Evolutionary conservation across 1,140 invertebrate genomes (phyloP).

Genomic region (Tetragnatha versicolor): DNA sequence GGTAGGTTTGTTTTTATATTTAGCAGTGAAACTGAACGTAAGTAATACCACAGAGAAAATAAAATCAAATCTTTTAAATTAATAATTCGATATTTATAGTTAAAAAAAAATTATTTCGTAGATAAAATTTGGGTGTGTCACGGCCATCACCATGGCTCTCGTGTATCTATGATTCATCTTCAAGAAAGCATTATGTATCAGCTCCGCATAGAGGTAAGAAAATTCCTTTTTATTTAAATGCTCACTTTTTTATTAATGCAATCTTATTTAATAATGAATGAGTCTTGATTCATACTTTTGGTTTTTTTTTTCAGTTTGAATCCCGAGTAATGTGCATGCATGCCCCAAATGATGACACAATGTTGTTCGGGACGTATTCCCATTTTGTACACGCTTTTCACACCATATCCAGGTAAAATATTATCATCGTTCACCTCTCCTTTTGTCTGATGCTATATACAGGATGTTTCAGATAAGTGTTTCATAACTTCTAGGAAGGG

Average conservation of each 20-base stretch:
- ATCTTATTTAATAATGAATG: not conserved
- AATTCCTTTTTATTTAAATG: not conserved
- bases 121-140: constrained; percentile 66
- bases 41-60: too few species aligned
- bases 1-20: constrained; percentile 56
- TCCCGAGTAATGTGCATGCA: constrained; percentile 66
- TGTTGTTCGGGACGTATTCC: constrained; percentile 66
- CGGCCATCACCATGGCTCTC: constrained; percentile 62
- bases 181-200: constrained; percentile 63
- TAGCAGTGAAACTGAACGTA: not conserved
- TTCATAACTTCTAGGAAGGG: too few species aligned
- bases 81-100: not conserved
- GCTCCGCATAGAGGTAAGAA: constrained; percentile 64
- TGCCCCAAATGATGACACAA: constrained; percentile 61
- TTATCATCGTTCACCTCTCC: too few species aligned
- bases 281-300: not conserved
- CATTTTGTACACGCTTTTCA: constrained; percentile 65
- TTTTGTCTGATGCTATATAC: too few species aligned
- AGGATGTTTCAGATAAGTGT: too few species aligned
- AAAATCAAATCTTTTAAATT: too few species aligned
- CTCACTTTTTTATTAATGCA: not conserved
- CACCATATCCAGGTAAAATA: constrained; percentile 58
- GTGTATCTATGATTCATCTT: constrained; percentile 62
- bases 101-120: constrained; percentile 31
- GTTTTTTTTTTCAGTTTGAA: constrained; percentile 63